Base-by-base conservation (phyloP, 2,797 vertebrate genomes). In the Sorex maritimensis region DNA sequence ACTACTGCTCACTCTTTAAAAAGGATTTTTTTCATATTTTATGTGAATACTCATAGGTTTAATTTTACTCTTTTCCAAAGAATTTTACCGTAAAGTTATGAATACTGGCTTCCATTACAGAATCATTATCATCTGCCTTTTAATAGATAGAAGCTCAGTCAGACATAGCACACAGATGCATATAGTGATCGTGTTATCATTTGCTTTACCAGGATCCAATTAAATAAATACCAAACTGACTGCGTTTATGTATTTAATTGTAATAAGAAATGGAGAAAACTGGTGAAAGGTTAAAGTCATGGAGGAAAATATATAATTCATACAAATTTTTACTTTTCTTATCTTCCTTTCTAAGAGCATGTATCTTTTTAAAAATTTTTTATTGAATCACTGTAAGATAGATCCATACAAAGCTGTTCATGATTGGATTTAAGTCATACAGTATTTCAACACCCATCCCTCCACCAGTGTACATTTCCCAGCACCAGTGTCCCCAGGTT, bases 171-270 rank as follows among this genome's bases (percentile, higher is more conserved):
- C 46, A 49, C 11, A 12, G 49, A 52, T 52, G 49, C 49, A 52
- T 7, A 52, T 14, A 52, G 4, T 30, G 41, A 23, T 26, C 26
- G 72, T 68, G 17, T 23, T 21, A 72, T 38, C 28, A 63, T 63
- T 83, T 52, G 41, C 30, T 73, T 67, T 46, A 78, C 28, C n/a
- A 75, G 77, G 34, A 71, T 73, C 15, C 24, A 87, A n/a, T 65
- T n/a, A 52, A 78, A n/a, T 30, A 91, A 78, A 72, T 65, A 78
- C 13, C 4, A 10, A 78, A 0, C 8, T 24, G 9, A 67, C 26
- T 65, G 84, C 83, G 87, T 34, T 71, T 82, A 72, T 72, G 24
- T 71, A 75, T 61, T 74, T n/a, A 90, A 26, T 74, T 80, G 61
- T 8, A 73, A 58, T 79, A 71, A 65, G 5, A 85, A 74, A 81